Evolutionary conservation across 2,888 invertebrate genomes (phyloP), one percentile per base, ranked within the genome.

Genomic region (Lomographa bimaculata): DNA sequence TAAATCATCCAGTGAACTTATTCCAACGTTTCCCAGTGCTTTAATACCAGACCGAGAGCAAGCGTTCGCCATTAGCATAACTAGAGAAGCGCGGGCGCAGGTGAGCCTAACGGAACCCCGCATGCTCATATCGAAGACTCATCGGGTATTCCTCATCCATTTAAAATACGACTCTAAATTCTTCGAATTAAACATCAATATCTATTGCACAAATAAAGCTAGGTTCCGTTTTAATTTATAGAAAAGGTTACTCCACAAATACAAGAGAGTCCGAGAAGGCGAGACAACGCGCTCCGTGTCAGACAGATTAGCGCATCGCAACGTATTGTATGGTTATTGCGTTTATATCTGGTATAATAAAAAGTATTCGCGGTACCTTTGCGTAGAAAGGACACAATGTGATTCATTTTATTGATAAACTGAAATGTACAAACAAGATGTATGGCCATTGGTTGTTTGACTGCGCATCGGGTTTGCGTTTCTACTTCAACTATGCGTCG

Each of bases 41-140:
- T 49, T 54, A 43, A 54, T 46, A 46, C 46, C 39, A 63, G 70
- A 64, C 68, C 61, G 62, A 70, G 69, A 76, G 68, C 71, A 60
- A 67, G 74, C 73, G 65, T 68, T 75, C 64, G 60, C 78, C 69
- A 84, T 87, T 86, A 84, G 79, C 86, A 86, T 86, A 85, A 84
- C 85, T 79, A 82, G 80, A 81, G 83, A 84, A 77, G 83, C 79
- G 79, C 82, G 71, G 68, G 77, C 84, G 78, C 84, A 85, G 84
- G 82, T 85, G 85, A 86, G 71, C 54, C 68, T 86, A 86, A 89
- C 87, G 87, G 87, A 71, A 83, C 75, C 60, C 61, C 57, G 66
- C 67, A 64, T 69, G 71, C 63, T 66, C 70, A 70, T 73, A 80
- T 78, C 74, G 63, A 63, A 51, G 72, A 67, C 69, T 64, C 75